Base-by-base conservation (phyloP, 2,888 invertebrate species). In the Exocentrus adspersus region DNA sequence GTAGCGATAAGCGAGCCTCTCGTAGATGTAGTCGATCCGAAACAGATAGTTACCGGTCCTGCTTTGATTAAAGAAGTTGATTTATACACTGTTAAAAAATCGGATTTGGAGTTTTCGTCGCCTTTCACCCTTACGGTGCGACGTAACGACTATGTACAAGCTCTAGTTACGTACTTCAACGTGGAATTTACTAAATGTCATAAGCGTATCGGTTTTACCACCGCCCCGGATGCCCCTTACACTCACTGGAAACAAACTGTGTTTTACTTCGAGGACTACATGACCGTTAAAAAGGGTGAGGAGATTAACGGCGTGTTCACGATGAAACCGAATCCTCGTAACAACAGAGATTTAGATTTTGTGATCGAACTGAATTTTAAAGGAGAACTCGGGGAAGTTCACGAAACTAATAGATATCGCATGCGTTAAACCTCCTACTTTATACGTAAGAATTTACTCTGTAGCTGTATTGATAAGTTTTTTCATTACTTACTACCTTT, bases 161-260 rank as follows among this genome's bases (percentile, higher is more conserved):
- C 99, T 0, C 86, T 99, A 76, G 98, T 99, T 72, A 97, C 98
- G 17, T 99, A 95, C 86, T 99, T 99, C 86, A 98, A 95, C 79
- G 97, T 99, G 73, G 98, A 99, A 85, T 99, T 99, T 86, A 96
- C 97, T 32, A 97, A 98, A 87, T 99, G 97, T 76, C 99, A 99
- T 87, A 99, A 98, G 85, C 89, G 96, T 60, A 94, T 96, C 70
- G 98, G 98, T 19, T 99, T 99, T 85, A 98, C 97, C 78, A 99
- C 99, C 62, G 96, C 96, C 0, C 99, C 99, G 0, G 98, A 98
- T 81, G 93, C 95, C 0, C 94, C 94, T 24, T 98, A 99, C 84
- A 99, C 99, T 17, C 99, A 99, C 83, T 99, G 99, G 99, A 99
- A 99, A 83, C 97, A 98, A 83, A 89, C 88, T 6, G 98, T 99